Percentiles rank a stretch among this genome's conserved stretches.
phyloP scores from a whole-genome alignment of 2,888 invertebrate genomes.

The Ypsolopha sequella region DNA sequence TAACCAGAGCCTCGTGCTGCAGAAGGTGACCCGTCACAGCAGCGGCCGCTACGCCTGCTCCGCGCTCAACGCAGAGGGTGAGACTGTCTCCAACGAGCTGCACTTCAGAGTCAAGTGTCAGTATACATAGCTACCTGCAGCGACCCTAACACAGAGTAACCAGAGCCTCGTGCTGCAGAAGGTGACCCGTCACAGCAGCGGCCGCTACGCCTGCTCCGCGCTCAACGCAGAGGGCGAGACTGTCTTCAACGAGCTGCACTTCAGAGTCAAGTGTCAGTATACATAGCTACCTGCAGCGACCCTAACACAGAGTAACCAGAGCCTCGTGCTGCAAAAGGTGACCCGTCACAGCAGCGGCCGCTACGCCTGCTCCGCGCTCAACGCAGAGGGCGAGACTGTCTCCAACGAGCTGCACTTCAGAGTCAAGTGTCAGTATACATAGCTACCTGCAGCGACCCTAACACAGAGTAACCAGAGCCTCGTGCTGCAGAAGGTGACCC shows the following conservation, averaged over 20 bases:
- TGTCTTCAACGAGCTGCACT: constrained; percentile 85
- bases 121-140: constrained; percentile 70
- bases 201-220: constrained; percentile 89
- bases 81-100: constrained; percentile 88
- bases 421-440: constrained; percentile 85
- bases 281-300: constrained; percentile 62
- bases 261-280: constrained; percentile 91
- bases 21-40: constrained; percentile 87
- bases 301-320: constrained; percentile 92
- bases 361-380: constrained; percentile 90
- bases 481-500: constrained; percentile 67
- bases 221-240: constrained; percentile 91
- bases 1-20: constrained; percentile 92
- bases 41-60: constrained; percentile 91
- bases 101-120: constrained; percentile 90
- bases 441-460: background rate
- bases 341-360: constrained; percentile 87
- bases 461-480: background rate
- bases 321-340: constrained; percentile 90
- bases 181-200: constrained; percentile 87
- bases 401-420: constrained; percentile 88
- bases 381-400: constrained; percentile 88
- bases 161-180: constrained; percentile 92
- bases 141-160: constrained; percentile 90
- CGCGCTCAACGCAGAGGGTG: constrained; percentile 89